A percentile compares a stretch with the other conserved stretches of the same genome.
Evolutionary conservation across 2,888 invertebrate species (phyloP).

Genomic region (Mechanitis messenoides): DNA sequence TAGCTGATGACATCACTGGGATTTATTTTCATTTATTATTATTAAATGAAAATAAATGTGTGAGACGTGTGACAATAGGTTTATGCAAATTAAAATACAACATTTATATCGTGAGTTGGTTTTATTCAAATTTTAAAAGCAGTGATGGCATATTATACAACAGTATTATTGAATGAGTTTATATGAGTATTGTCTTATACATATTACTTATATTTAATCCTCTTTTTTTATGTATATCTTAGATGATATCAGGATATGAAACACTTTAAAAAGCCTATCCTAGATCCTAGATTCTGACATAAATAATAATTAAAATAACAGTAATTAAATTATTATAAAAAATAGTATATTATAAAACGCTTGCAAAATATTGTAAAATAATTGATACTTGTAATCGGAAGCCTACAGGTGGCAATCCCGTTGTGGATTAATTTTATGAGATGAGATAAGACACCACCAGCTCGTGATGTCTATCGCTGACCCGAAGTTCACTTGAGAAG

Average conservation of each 20-base stretch:
- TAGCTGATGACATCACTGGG: constrained; percentile 24
- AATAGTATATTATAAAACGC: not conserved
- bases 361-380: constrained; percentile 11
- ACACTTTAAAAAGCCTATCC: no score
- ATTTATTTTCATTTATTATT: constrained; percentile 10
- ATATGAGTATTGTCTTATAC: no score
- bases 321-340: no score
- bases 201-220: no score
- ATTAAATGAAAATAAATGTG: not conserved
- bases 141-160: no score
- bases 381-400: constrained; percentile 24
- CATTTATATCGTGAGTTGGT: not conserved
- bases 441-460: constrained; percentile 44
- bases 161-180: no score
- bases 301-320: no score
- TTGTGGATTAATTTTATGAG: constrained; percentile 48
- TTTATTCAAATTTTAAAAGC: not conserved
- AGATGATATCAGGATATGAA: no score
- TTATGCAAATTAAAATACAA: constrained; percentile 18
- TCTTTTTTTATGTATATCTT: no score
- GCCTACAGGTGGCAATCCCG: constrained; percentile 32
- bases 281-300: no score
- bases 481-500: constrained; percentile 47
- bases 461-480: constrained; percentile 46
- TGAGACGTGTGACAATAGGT: constrained; percentile 16